Conservation (phyloP, 2,888 invertebrate species). For the Epinotia brunnichana region DNA sequence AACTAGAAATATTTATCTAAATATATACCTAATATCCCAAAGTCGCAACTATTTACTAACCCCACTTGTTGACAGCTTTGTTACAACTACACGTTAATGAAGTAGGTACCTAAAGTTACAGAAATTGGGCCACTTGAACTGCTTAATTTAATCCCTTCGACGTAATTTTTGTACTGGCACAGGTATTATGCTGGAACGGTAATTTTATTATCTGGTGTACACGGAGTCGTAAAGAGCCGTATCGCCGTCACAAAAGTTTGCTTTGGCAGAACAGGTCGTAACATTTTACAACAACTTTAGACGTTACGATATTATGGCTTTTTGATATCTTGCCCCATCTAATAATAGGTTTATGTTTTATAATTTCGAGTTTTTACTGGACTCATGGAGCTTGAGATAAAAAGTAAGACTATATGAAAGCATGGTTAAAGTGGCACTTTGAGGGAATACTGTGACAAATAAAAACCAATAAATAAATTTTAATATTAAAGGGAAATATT, state of each 20-base stretch:
- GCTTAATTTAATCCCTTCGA: constrained; percentile 19
- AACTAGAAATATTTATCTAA: too few relatives aligned
- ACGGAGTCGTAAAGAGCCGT: constrained; percentile 65
- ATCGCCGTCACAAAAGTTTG: constrained; percentile 71
- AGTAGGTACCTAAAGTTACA: too few relatives aligned
- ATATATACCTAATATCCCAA: too few relatives aligned
- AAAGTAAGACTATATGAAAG: constrained; percentile 13
- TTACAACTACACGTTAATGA: too few relatives aligned
- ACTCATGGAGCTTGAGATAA: constrained; percentile 14
- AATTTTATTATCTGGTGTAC: constrained; percentile 52
- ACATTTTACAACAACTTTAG: constrained; percentile 80
- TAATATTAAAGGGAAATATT: background rate
- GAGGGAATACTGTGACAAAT: too few relatives aligned
- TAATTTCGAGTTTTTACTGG: constrained; percentile 58
- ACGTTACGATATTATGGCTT: constrained; percentile 73
- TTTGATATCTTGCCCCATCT: constrained; percentile 77
- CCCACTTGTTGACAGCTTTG: too few relatives aligned
- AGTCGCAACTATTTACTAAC: too few relatives aligned
- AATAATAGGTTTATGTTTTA: constrained; percentile 75
- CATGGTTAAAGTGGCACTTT: constrained; percentile 5
- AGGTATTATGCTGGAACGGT: constrained; percentile 34
- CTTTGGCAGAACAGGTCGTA: constrained; percentile 72
- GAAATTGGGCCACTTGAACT: constrained; percentile 2
- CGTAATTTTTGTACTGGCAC: constrained; percentile 25
- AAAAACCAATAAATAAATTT: too few relatives aligned